Conservation (phyloP, 2,888 invertebrate genomes). For the Metallyticus violacea region DNA sequence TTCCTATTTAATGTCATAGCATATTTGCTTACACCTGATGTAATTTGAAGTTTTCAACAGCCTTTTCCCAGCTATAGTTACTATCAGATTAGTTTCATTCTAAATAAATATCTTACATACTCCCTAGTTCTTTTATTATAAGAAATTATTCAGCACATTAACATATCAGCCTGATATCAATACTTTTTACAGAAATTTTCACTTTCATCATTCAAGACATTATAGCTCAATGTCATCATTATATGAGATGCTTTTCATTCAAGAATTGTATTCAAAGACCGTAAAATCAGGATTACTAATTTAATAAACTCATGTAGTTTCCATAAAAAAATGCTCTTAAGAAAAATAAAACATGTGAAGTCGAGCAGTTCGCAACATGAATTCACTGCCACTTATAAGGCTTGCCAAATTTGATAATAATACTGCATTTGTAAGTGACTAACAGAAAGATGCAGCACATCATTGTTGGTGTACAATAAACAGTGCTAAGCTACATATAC, state of each 20-base stretch:
- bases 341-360: background rate
- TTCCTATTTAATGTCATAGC: background rate
- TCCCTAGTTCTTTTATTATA: background rate
- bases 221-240: background rate
- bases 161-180: background rate
- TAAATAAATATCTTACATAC: background rate
- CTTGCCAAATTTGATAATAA: background rate
- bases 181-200: background rate
- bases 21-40: background rate
- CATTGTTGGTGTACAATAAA: background rate
- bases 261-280: too few species aligned
- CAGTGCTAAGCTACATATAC: background rate
- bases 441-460: background rate
- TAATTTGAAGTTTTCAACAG: background rate
- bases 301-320: background rate
- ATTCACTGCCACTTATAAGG: too few species aligned
- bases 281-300: background rate
- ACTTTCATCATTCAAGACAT: background rate
- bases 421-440: background rate
- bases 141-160: background rate
- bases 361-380: background rate
- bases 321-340: background rate
- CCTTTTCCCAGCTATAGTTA: background rate
- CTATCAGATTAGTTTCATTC: background rate
- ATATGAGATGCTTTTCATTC: background rate